phyloP scores from a whole-genome alignment of 2,113 vertebrate species.

The Sceloporus tristichus region DNA sequence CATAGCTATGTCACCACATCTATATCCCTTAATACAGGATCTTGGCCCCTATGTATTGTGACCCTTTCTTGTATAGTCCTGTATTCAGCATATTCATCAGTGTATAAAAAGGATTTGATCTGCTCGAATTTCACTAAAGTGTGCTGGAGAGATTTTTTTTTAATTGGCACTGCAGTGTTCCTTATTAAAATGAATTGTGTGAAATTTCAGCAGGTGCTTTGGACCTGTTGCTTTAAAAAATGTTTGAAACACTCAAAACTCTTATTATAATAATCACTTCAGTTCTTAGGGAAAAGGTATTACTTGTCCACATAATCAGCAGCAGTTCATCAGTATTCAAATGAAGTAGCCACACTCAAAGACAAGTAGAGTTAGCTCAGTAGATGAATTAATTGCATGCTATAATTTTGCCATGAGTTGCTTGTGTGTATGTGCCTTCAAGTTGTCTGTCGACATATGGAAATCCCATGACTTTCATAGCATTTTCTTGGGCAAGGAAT shows the following conservation, averaged over 20 bases:
- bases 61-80: too few relatives aligned
- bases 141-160: background rate
- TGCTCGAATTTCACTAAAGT: background rate
- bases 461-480: too few relatives aligned
- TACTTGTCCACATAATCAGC: background rate
- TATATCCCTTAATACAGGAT: too few relatives aligned
- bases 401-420: background rate
- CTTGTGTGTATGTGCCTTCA: too few relatives aligned
- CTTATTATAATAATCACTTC: background rate
- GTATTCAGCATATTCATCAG: background rate
- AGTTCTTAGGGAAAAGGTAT: background rate
- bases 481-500: too few relatives aligned
- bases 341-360: background rate
- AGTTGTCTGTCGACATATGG: too few relatives aligned
- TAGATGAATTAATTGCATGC: background rate
- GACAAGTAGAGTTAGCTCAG: background rate
- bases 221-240: background rate
- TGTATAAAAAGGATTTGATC: background rate
- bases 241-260: background rate
- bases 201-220: background rate
- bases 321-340: background rate
- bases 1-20: too few relatives aligned
- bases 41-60: too few relatives aligned
- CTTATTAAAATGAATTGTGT: slow-evolving; percentile 11
- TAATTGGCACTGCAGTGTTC: background rate